Evolutionary conservation across 1,140 invertebrate genomes (phyloP), one percentile per base, ranked within the genome.

Genomic region (Anastrepha ludens): DNA sequence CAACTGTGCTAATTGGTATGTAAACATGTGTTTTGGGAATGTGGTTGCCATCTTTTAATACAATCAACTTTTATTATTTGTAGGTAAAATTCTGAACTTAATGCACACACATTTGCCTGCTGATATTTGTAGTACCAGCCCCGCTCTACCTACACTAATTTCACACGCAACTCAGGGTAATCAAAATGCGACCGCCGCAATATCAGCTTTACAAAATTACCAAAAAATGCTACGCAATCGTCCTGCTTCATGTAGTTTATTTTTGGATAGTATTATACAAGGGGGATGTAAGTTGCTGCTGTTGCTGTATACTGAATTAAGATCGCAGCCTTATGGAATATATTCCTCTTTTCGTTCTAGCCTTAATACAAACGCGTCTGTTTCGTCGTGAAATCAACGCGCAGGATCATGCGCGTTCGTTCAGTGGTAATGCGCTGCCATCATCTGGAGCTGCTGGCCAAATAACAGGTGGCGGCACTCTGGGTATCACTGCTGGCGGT

Each of bases 1-100:
- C 98, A 44, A 98, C 98, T 1, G 96, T 99, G 86, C 93, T 99
- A 20, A 94, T 99, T 74, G 97, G 96, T 93, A 89, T 92, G 89
- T 39, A 62, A 13, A 86, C 6, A 47, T 44, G 0, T 62, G 0
- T 1, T 29, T 41, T 64, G 8, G 81, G 50, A 20, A 55, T 55
- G 9, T 55, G 50, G 5, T 9, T 55, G 9, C 29, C 29, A 39
- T 65, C n/a, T 60, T 41, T 8, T n/a, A 62, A 0, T 44, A n/a
- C 50, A 62, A 9, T 65, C 64, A 62, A 39, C 17, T 89, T 65
- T 39, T 74, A 20, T 89, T 88, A 85, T 88, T 67, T 90, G 59
- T 85, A 94, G 95, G 96, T 64, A 97, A 98, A 93, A 94, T 99
- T 58, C 93, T 99, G 86, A 97, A 98, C 93, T 94, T 99, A 90